Evolutionary conservation across 2,797 vertebrate species (phyloP), one percentile per base, ranked within the genome.

Genomic region (Luscinia megarhynchos): DNA sequence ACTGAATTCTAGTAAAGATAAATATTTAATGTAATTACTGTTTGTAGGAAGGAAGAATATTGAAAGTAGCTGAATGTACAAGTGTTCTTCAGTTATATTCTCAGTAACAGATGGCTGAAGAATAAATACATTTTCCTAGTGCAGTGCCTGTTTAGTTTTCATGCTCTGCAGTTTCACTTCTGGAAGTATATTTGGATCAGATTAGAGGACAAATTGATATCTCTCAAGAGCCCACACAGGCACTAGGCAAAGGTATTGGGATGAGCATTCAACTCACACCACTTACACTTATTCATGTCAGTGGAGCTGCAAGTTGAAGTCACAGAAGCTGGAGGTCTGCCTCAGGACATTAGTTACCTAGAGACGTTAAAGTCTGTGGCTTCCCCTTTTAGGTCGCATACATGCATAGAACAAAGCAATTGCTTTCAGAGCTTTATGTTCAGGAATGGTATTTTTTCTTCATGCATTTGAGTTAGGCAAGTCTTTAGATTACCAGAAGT

Each of bases 381-480:
- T 81, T 90, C 23, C 18, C 1, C 0, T 51, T 69, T 27, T 41
- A n/a, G 11, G 15, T 66, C 38, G 85, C 23, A 6, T 15, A 10
- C 7, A 5, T 30, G 24, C 19, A 23, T 1, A 43, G 29, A 27
- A 23, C 13, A 40, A 83, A 79, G 8, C 5, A 45, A 46, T 61
- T 48, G 24, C 45, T 76, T 61, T 27, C 46, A 68, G 53, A 84
- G 24, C 23, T 91, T 94, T 89, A 93, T 67, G 89, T 93, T 53
- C 84, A 90, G 79, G 32, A 50, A 53, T 80, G 68, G 11, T 46
- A 38, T 79, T 70, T 87, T 90, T 84, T 10, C 53, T 54, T 82
- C 57, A 34, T 76, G 41, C 40, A 18, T 67, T 87, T 77, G 20
- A 89, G 58, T 93, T 93, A 92, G 68, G 55, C 93, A 64, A 91